Base-by-base conservation (phyloP, 2,888 invertebrate species). In the Bedellia somnulentella region DNA sequence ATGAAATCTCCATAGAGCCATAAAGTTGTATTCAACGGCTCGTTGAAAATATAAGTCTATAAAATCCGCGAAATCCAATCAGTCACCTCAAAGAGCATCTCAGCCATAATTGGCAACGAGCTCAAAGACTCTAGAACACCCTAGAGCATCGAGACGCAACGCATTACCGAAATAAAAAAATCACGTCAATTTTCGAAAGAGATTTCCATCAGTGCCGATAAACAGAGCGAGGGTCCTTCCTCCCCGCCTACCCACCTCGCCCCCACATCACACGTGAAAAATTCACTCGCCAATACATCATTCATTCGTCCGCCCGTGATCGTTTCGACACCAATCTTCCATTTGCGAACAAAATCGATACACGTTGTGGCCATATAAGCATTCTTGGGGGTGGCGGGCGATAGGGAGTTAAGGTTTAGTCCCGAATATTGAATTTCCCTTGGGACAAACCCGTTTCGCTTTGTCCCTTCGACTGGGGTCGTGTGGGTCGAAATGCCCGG, bases 391-490 rank as follows among this genome's bases (percentile, higher is more conserved):
- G 49, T 66, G 70, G 54, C 67, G 70, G 64, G 70, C n/a, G n/a
- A 67, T 64, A 68, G 76, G 76, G 76, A 66, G 75, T 68, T 73
- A 75, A 67, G 75, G 73, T 75, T 75, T 75, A 75, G 75, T 71
- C 75, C 76, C 77, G 77, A 77, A 77, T 77, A 77, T 77, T 77
- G 77, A 77, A 77, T 77, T 77, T 77, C 77, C 77, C 77, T 66
- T 64, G 76, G 75, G 77, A 76, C 75, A 73, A 77, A 76, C 77
- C 76, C 75, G 75, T 75, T 75, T 75, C 73, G 59, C 73, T 71
- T 73, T 75, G 73, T 73, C 73, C 75, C 73, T 75, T 71, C 55
- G 57, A 54, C 52, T 62, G 67, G 70, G 73, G 71, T 70, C 70
- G 73, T 67, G 63, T 68, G 64, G 70, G 71, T 68, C 61, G 56